phyloP scores from a whole-genome alignment of 2,888 invertebrate genomes.

The Tubulanus polymorphus region DNA sequence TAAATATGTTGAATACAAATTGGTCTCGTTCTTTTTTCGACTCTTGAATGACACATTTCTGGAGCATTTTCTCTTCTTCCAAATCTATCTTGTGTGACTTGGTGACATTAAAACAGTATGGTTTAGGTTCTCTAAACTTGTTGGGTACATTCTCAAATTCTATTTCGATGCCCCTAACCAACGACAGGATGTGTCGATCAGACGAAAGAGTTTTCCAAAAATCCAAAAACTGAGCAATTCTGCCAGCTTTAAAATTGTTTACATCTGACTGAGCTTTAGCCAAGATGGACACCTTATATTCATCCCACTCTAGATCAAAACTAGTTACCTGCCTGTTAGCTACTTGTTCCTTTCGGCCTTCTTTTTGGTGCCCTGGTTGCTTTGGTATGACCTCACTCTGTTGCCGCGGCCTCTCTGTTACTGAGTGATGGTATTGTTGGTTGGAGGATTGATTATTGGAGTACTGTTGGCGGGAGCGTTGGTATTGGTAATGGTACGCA shows the following conservation, averaged over 20 bases:
- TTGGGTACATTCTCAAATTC: background rate
- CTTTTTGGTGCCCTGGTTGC: no score
- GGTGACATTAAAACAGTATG: background rate
- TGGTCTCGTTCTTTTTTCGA: background rate
- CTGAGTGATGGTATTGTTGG: no score
- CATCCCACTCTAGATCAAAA: no score
- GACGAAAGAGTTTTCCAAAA: background rate
- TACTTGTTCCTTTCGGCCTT: no score
- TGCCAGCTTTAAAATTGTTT: background rate
- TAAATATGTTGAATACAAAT: constrained; percentile 8
- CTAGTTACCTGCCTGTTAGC: no score
- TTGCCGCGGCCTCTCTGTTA: no score
- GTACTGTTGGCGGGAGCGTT: no score
- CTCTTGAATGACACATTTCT: constrained; percentile 1
- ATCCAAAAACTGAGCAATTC: background rate
- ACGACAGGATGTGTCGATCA: background rate
- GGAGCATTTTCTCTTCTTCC: background rate
- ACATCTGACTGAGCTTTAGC: no score
- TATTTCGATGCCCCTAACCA: background rate
- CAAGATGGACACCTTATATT: no score
- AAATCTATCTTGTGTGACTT: background rate
- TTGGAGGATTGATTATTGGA: no score
- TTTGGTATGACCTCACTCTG: no score
- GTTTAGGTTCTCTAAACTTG: background rate
- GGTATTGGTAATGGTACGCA: no score